Evolutionary conservation across 2,888 invertebrate genomes (phyloP).

Genomic region (Apodemia mormo): DNA sequence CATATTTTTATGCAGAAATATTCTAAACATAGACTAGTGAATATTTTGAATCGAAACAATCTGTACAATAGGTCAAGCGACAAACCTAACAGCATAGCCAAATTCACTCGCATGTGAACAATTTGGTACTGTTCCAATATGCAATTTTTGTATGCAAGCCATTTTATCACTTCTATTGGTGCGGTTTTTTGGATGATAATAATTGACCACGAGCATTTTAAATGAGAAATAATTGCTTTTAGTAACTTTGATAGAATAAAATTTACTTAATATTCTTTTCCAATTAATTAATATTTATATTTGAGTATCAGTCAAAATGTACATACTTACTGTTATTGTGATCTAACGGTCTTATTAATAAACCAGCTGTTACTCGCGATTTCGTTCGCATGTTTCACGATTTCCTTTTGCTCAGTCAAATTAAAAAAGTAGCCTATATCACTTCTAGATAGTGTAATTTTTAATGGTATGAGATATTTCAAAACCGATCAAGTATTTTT

Average conservation of each 20-base stretch:
- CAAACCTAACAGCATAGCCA: conserved; percentile 18
- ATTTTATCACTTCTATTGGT: conserved; percentile 11
- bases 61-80: conserved; percentile 16
- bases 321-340: no score
- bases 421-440: no score
- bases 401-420: no score
- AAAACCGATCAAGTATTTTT: no score
- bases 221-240: neutral
- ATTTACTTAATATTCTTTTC: neutral
- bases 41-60: conserved; percentile 4
- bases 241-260: neutral
- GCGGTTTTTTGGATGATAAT: neutral
- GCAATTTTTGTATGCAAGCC: conserved; percentile 12
- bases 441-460: no score
- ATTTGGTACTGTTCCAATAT: conserved; percentile 15
- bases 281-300: neutral
- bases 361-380: no score
- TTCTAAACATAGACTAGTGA: conserved; percentile 29
- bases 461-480: no score
- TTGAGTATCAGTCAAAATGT: no score
- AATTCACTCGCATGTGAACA: conserved; percentile 18
- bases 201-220: neutral
- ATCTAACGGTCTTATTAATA: no score
- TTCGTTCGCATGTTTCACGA: no score
- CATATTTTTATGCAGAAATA: conserved; percentile 25